Evolutionary conservation across 1,140 invertebrate species (phyloP).

Genomic region (Mya arenaria): DNA sequence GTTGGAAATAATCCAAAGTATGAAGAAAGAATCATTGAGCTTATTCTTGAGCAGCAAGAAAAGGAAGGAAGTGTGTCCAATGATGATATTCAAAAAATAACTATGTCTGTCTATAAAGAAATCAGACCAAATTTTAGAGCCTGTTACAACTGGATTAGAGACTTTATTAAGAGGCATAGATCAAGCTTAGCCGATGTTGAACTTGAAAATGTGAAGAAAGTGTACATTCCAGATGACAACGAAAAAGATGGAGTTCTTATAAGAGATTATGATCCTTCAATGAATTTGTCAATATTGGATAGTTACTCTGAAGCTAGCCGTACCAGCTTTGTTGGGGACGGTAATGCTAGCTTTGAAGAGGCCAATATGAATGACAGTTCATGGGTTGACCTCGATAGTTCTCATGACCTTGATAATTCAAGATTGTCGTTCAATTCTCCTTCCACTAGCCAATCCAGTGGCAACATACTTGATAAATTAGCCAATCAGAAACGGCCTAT

Average conservation of each 20-base stretch:
- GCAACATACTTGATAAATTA: slow-evolving; percentile 25
- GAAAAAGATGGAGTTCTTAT: slow-evolving; percentile 44
- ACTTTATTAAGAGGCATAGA: slow-evolving; percentile 42
- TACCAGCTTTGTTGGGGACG: slow-evolving; percentile 3
- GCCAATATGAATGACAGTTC: slow-evolving; percentile 34
- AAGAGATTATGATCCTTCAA: slow-evolving; percentile 29
- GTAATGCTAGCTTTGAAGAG: slow-evolving; percentile 14
- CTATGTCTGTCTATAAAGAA: slow-evolving; percentile 49
- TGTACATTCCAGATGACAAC: slow-evolving; percentile 52
- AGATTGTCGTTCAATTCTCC: not conserved
- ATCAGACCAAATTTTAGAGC: slow-evolving; percentile 53
- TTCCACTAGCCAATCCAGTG: slow-evolving; percentile 17
- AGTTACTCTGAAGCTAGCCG: not conserved
- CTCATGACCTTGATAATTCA: slow-evolving; percentile 33
- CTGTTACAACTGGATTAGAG: slow-evolving; percentile 51
- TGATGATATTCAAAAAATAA: slow-evolving; percentile 52
- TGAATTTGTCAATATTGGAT: slow-evolving; percentile 30
- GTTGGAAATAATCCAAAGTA: slow-evolving; percentile 48
- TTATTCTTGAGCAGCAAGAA: slow-evolving; percentile 38
- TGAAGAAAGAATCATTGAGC: slow-evolving; percentile 46
- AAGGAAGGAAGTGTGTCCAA: slow-evolving; percentile 51
- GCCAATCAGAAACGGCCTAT: slow-evolving; percentile 48
- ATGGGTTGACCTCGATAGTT: slow-evolving; percentile 38
- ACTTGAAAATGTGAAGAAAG: slow-evolving; percentile 53
- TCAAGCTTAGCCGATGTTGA: slow-evolving; percentile 32